These are phyloP conservation scores for Aleiodes sp. DNA, from an alignment of 1,140 invertebrate genomes.

Conservation along the genomic window DNA sequence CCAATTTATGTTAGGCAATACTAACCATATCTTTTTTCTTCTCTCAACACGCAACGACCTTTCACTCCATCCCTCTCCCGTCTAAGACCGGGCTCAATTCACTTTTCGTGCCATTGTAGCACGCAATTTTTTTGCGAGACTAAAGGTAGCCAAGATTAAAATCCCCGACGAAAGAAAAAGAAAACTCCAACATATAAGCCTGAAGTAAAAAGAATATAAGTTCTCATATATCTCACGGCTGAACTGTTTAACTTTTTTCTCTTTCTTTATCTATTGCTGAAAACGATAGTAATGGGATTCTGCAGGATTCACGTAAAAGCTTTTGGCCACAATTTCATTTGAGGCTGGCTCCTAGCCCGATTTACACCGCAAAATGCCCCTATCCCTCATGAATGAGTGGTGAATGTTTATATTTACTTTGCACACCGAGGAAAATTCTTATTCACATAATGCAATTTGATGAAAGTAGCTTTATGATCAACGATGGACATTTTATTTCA, in stretches of 20 bases:
- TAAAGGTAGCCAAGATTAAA: neutral
- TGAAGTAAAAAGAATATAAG: neutral
- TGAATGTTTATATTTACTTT: no score
- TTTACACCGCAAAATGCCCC: neutral
- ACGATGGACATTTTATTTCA: no score
- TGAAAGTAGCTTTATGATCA: no score
- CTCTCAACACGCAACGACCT: neutral
- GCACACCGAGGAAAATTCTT: no score
- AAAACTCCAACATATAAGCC: neutral
- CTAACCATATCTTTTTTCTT: neutral
- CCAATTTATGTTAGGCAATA: conserved; percentile 16
- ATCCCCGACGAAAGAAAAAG: neutral
- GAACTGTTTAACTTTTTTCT: no score
- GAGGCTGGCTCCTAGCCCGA: neutral
- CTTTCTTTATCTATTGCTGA: neutral
- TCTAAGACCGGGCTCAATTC: neutral
- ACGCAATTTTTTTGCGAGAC: neutral
- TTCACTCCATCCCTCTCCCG: neutral
- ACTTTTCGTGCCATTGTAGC: neutral
- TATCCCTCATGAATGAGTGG: no score
- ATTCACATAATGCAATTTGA: no score
- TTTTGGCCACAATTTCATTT: neutral
- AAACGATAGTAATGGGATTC: neutral
- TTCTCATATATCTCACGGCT: neutral
- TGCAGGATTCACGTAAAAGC: neutral